A percentile compares a stretch with the other conserved stretches of the same genome.
Evolutionary conservation across 1,140 invertebrate species (phyloP).

Genomic region (Drosophila sucinea): DNA sequence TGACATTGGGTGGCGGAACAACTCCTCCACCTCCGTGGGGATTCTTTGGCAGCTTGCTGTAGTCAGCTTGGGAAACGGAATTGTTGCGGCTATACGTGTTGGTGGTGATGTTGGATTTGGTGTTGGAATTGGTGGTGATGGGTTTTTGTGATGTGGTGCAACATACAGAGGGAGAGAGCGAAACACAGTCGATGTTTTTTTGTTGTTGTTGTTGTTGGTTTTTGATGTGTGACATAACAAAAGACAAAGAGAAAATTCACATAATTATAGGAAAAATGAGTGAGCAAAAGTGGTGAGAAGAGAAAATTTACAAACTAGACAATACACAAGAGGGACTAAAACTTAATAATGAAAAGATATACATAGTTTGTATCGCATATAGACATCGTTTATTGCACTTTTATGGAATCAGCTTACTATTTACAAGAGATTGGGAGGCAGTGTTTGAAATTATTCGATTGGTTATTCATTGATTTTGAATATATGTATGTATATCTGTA

Average conservation of each 20-base stretch:
- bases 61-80: constrained; percentile 85
- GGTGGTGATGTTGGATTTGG: constrained; percentile 4
- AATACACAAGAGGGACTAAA: not conserved
- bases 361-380: constrained; percentile 3
- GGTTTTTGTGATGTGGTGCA: constrained; percentile 35
- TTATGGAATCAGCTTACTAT: constrained; percentile 10
- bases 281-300: constrained; percentile 31
- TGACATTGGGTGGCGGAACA: constrained; percentile 63
- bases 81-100: constrained; percentile 83
- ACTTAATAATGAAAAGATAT: constrained; percentile 30
- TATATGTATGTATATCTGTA: constrained; percentile 2
- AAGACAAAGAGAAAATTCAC: constrained; percentile 66
- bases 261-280: constrained; percentile 67
- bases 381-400: constrained; percentile 62
- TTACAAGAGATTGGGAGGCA: constrained; percentile 8
- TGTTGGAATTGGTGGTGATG: constrained; percentile 30
- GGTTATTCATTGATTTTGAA: constrained; percentile 9
- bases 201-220: constrained; percentile 31
- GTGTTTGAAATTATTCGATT: constrained; percentile 15
- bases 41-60: constrained; percentile 82
- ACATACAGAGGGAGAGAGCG: constrained; percentile 2
- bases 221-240: constrained; percentile 53
- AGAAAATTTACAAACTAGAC: constrained; percentile 1
- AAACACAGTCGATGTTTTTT: constrained; percentile 9
- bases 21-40: constrained; percentile 52